Evolutionary conservation across 1,140 invertebrate species (phyloP).

Genomic region (Hetaerina americana): DNA sequence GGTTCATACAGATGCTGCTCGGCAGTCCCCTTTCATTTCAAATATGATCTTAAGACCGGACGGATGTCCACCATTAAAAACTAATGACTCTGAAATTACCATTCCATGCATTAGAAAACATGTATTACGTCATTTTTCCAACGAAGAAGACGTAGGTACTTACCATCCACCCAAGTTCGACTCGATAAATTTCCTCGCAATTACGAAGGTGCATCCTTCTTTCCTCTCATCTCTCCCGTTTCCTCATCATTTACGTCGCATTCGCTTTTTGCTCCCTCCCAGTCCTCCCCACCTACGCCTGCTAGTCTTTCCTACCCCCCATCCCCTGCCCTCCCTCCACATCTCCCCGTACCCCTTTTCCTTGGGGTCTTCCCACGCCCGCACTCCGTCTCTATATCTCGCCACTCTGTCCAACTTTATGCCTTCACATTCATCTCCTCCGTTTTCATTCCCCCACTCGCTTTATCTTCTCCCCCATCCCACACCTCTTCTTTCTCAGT

Average conservation of each 20-base stretch:
- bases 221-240: neutral
- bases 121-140: too few species aligned
- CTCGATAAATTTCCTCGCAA: too few species aligned
- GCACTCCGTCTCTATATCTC: neutral
- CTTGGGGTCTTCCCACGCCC: neutral
- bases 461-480: neutral
- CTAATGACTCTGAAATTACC: too few species aligned
- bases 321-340: neutral
- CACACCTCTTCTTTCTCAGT: neutral
- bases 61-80: too few species aligned
- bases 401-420: neutral
- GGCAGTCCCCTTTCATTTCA: too few species aligned
- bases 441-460: neutral
- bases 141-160: too few species aligned
- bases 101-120: too few species aligned
- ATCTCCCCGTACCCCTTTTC: neutral
- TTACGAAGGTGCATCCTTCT: too few species aligned
- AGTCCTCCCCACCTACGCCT: neutral
- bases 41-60: too few species aligned
- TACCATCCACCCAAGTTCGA: too few species aligned
- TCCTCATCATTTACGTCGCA: neutral
- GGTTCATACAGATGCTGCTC: too few species aligned
- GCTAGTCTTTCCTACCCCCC: neutral
- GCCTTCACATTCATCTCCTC: neutral
- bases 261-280: neutral